Percentiles rank a stretch among this genome's conserved stretches.
Conservation (phyloP, 2,888 invertebrate genomes). For the Thereva nobilitata region DNA sequence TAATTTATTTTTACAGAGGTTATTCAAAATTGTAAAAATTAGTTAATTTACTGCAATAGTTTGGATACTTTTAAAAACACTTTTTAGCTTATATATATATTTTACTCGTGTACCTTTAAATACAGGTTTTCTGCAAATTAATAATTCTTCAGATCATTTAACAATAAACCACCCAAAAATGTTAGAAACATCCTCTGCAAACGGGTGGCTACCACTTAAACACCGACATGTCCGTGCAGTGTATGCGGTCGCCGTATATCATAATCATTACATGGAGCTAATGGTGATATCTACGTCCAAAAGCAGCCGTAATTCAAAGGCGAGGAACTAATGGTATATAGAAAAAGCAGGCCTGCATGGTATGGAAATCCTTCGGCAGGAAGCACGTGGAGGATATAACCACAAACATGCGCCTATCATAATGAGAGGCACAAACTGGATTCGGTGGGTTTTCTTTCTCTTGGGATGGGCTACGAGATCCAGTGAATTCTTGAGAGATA, state of each 20-base stretch:
- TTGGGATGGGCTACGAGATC: neutral
- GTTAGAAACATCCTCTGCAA: constrained; percentile 31
- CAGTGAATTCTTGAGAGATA: constrained; percentile 10
- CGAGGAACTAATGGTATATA: constrained; percentile 19
- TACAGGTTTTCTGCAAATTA: constrained; percentile 9
- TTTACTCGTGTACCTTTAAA: neutral
- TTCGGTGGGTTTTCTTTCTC: neutral
- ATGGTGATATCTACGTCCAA: constrained; percentile 19
- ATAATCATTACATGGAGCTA: constrained; percentile 35
- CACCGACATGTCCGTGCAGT: constrained; percentile 39
- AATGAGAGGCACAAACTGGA: constrained; percentile 1
- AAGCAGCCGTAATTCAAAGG: constrained; percentile 31
- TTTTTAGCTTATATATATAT: too few species aligned
- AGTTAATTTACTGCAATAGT: too few species aligned
- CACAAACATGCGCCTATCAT: constrained; percentile 37
- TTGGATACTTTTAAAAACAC: too few species aligned
- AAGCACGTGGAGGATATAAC: constrained; percentile 36
- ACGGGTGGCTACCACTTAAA: constrained; percentile 36
- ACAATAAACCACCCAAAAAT: constrained; percentile 32
- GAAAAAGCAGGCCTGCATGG: constrained; percentile 25
- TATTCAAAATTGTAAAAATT: too few species aligned
- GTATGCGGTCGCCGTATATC: constrained; percentile 42
- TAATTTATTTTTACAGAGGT: too few species aligned
- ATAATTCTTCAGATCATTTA: constrained; percentile 27
- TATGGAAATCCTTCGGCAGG: constrained; percentile 16